Evolutionary conservation across 2,888 invertebrate species (phyloP).

Genomic region (Cylloceria caligata): DNA sequence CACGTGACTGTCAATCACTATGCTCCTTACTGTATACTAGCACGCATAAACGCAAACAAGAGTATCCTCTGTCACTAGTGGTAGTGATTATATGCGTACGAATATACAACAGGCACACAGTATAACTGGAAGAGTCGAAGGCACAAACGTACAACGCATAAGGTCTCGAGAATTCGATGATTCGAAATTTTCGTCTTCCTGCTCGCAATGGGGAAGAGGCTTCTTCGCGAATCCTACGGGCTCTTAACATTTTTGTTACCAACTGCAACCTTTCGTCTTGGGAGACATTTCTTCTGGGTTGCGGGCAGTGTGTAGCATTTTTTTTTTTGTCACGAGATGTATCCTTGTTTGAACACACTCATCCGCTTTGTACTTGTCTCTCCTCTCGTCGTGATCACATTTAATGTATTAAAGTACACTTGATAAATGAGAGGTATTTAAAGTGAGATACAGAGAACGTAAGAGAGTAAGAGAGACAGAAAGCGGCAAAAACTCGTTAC

Average conservation of each 20-base stretch:
- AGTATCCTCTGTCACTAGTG: too few relatives aligned
- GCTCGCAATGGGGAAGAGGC: not conserved
- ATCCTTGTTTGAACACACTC: constrained; percentile 20
- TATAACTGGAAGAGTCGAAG: constrained; percentile 1
- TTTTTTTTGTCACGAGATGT: constrained; percentile 7
- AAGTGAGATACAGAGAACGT: constrained; percentile 15
- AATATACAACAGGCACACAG: not conserved
- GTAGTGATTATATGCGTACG: not conserved
- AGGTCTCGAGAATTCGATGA: constrained; percentile 27
- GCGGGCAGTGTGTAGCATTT: constrained; percentile 28
- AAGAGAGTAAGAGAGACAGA: not conserved
- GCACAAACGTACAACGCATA: constrained; percentile 12
- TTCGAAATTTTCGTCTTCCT: constrained; percentile 13
- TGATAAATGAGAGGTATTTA: constrained; percentile 42
- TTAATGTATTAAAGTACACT: constrained; percentile 50
- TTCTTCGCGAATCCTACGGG: not conserved
- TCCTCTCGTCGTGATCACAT: constrained; percentile 26
- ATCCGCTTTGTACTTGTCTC: constrained; percentile 11
- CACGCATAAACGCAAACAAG: not conserved
- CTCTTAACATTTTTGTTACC: constrained; percentile 36
- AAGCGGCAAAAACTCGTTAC: constrained; percentile 37
- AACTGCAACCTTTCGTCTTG: constrained; percentile 20
- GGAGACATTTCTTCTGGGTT: constrained; percentile 8
- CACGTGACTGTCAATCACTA: too few relatives aligned
- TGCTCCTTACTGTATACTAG: too few relatives aligned